These are phyloP conservation scores for Schizaphis graminum DNA, from an alignment of 2,888 invertebrate species.

Conservation along the genomic window DNA sequence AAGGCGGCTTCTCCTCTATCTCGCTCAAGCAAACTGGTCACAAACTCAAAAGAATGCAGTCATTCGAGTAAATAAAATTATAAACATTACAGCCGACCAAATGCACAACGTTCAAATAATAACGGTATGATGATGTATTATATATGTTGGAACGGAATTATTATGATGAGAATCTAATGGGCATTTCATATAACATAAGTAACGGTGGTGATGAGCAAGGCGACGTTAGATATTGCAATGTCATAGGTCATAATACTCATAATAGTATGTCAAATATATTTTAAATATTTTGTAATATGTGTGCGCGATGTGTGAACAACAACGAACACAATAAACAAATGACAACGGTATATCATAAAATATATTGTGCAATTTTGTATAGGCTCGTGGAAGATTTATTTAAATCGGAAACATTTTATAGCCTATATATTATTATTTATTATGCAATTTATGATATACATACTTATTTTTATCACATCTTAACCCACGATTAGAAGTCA, in stretches of 20 bases:
- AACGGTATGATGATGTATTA: slow-evolving; percentile 48
- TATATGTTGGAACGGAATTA: slow-evolving; percentile 38
- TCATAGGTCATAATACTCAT: slow-evolving; percentile 18
- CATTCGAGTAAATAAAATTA: slow-evolving; percentile 44
- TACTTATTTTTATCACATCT: neutral
- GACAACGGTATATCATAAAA: neutral
- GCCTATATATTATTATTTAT: neutral
- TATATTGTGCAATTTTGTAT: neutral
- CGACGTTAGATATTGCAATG: slow-evolving; percentile 3
- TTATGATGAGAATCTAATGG: slow-evolving; percentile 23
- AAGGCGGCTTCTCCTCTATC: neutral
- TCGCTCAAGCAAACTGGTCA: slow-evolving; percentile 40
- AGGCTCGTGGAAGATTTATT: neutral
- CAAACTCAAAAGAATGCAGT: slow-evolving; percentile 59
- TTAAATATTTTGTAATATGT: neutral
- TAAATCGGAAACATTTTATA: neutral
- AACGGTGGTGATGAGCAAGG: slow-evolving; percentile 8
- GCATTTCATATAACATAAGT: neutral
- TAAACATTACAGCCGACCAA: neutral
- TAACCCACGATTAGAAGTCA: neutral
- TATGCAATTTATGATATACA: neutral
- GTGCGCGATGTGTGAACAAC: neutral
- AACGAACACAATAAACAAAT: neutral
- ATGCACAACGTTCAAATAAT: neutral
- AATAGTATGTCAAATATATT: neutral